Evolutionary conservation across 2,797 vertebrate species (phyloP).

Genomic region (Emys orbicularis): DNA sequence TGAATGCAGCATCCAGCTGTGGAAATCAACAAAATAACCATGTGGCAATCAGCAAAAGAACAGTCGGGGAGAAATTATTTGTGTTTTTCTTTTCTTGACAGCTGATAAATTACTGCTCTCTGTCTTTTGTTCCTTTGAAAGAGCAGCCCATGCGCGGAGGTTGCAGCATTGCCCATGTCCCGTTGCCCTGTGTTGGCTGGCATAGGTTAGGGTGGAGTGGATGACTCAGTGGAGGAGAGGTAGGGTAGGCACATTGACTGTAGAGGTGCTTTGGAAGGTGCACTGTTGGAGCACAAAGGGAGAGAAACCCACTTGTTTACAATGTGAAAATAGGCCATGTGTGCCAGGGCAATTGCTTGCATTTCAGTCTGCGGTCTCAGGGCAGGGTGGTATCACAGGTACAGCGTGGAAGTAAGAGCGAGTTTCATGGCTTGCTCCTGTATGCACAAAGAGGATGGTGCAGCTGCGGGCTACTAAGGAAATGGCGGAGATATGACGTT

Average conservation of each 20-base stretch:
- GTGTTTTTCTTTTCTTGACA: constrained; percentile 67
- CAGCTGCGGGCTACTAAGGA: background rate
- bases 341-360: background rate
- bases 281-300: background rate
- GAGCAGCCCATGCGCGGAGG: constrained; percentile 50
- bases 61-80: constrained; percentile 60
- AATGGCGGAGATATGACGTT: background rate
- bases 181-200: constrained; percentile 20
- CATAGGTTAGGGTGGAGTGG: constrained; percentile 28
- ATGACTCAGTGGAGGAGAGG: constrained; percentile 22
- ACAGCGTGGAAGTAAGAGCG: background rate
- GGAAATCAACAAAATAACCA: constrained; percentile 71
- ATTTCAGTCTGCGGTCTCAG: background rate
- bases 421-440: background rate
- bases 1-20: constrained; percentile 71
- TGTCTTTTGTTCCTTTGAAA: constrained; percentile 64
- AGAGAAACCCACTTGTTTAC: background rate
- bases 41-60: constrained; percentile 50
- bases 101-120: constrained; percentile 75
- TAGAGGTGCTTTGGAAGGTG: background rate
- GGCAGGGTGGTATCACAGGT: background rate
- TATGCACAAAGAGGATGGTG: background rate
- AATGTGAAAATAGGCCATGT: background rate
- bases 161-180: constrained; percentile 17
- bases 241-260: background rate